Evolutionary conservation across 2,888 invertebrate species (phyloP).

Genomic region (Leptopilina syphax): DNA sequence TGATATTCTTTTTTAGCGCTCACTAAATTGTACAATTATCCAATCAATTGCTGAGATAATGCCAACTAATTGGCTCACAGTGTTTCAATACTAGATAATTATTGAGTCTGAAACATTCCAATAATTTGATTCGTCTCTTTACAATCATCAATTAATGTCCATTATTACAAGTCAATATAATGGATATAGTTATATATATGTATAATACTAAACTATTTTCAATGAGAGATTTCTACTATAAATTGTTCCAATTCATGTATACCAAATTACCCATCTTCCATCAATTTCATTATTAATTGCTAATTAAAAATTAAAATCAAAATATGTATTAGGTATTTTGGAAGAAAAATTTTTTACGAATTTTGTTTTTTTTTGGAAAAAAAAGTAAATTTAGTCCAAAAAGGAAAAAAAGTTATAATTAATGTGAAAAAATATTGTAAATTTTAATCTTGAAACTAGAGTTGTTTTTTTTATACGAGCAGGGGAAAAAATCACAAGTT

Average conservation of each 20-base stretch:
- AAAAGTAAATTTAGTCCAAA: background rate
- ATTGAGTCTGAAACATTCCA: conserved; percentile 18
- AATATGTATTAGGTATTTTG: background rate
- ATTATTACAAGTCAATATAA: conserved; percentile 7
- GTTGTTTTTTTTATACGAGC: background rate
- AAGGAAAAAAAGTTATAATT: background rate
- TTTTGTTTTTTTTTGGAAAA: no score
- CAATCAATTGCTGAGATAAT: conserved; percentile 23
- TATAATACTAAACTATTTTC: conserved; percentile 3
- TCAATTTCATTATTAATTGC: background rate
- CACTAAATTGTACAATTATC: conserved; percentile 30
- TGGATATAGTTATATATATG: background rate
- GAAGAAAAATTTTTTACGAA: no score
- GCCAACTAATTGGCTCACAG: conserved; percentile 23
- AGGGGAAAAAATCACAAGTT: background rate
- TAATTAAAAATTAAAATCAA: background rate
- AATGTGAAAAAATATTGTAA: background rate
- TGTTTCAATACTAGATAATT: conserved; percentile 24
- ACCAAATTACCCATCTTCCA: background rate
- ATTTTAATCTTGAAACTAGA: background rate
- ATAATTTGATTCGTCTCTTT: conserved; percentile 20
- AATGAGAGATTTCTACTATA: background rate
- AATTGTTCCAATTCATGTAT: background rate
- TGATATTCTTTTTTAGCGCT: conserved; percentile 7
- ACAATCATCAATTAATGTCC: conserved; percentile 23